These are phyloP conservation scores for Bovichtus diacanthus DNA, from an alignment of 2,797 vertebrate genomes.

Conservation along the genomic window DNA sequence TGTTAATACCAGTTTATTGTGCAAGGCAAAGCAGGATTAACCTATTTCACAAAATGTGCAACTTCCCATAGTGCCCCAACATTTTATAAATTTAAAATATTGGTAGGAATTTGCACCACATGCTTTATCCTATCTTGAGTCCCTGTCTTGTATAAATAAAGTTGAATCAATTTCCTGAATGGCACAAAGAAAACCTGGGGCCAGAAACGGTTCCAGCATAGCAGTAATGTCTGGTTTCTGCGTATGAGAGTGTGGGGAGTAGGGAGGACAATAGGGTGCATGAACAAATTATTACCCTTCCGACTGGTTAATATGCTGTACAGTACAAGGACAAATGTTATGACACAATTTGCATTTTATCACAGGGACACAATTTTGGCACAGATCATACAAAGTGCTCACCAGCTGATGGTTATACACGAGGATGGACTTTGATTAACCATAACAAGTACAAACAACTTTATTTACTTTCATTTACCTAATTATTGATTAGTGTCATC, in stretches of 20 bases:
- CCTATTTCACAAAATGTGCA: not conserved
- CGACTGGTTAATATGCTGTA: not conserved
- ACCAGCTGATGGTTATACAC: not conserved
- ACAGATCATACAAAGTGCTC: not conserved
- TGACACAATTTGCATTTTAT: constrained; percentile 1
- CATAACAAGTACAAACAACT: not conserved
- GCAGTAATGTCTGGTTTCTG: not conserved
- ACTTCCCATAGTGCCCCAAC: no score
- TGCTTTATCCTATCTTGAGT: not conserved
- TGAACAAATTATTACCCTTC: not conserved
- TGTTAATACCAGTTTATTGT: not conserved
- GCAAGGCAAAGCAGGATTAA: not conserved
- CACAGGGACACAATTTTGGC: not conserved
- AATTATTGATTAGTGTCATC: not conserved
- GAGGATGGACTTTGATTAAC: not conserved
- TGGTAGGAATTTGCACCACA: not conserved
- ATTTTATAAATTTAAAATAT: not conserved
- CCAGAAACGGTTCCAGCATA: not conserved
- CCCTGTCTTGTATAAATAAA: not conserved
- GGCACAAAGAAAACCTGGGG: not conserved
- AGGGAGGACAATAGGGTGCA: not conserved
- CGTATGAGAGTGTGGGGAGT: not conserved
- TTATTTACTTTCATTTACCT: not conserved
- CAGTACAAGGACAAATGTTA: not conserved
- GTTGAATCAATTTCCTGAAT: not conserved